phyloP scores from a whole-genome alignment of 64 coral and sea anemone genomes.

The Anthopleura sola region DNA sequence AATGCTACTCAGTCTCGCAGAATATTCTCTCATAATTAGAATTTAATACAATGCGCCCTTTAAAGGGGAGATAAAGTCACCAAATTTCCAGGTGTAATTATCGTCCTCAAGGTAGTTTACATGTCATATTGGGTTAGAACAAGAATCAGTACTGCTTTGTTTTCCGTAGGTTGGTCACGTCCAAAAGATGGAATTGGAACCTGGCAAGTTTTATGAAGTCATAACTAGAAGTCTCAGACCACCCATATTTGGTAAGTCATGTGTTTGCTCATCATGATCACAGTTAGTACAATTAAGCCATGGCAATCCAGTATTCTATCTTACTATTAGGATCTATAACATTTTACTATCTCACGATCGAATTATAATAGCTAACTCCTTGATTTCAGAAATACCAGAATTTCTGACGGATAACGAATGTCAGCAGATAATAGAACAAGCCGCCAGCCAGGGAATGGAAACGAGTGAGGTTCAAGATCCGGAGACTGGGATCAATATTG shows the following conservation, averaged over 20 bases:
- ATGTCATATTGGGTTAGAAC: too few relatives aligned
- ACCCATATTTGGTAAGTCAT: slow-evolving; percentile 71
- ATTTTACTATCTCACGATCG: too few relatives aligned
- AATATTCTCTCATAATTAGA: too few relatives aligned
- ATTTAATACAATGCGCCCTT: too few relatives aligned
- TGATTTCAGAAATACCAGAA: slow-evolving; percentile 69
- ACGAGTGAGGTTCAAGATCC: slow-evolving; percentile 76
- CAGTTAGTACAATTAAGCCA: too few relatives aligned
- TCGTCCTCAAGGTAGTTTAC: too few relatives aligned
- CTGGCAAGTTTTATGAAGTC: slow-evolving; percentile 73
- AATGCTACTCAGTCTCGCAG: too few relatives aligned
- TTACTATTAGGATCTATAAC: background rate
- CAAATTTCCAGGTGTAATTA: too few relatives aligned
- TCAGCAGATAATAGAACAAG: slow-evolving; percentile 47
- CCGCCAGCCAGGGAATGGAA: slow-evolving; percentile 48
- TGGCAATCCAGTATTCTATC: background rate
- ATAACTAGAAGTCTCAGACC: slow-evolving; percentile 77
- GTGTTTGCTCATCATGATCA: background rate
- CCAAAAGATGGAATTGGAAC: slow-evolving; percentile 60
- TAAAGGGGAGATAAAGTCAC: too few relatives aligned
- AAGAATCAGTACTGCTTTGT: too few relatives aligned
- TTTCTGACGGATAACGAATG: slow-evolving; percentile 61
- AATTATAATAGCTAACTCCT: too few relatives aligned
- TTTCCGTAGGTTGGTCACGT: slow-evolving; percentile 63
- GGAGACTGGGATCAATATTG: slow-evolving; percentile 76